A percentile compares a stretch with the other conserved stretches of the same genome.
These are phyloP conservation scores for Actenoides hombroni DNA, from an alignment of 2,113 vertebrate genomes.

Conservation along the genomic window DNA sequence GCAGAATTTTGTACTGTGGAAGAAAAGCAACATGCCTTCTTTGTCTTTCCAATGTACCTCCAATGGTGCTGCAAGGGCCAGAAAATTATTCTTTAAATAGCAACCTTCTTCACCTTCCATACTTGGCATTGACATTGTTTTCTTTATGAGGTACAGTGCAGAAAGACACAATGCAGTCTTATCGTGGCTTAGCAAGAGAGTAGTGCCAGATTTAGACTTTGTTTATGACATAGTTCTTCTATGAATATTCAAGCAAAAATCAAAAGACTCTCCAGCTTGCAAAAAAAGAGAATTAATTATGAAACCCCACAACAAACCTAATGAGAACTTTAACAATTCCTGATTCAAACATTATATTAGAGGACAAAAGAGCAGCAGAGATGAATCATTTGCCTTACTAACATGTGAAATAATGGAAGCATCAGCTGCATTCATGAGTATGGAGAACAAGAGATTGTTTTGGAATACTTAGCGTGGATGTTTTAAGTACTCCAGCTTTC, in stretches of 20 bases:
- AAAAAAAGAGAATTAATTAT: slow-evolving; percentile 60
- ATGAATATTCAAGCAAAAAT: slow-evolving; percentile 69
- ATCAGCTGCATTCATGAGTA: background rate
- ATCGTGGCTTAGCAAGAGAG: background rate
- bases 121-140: slow-evolving; percentile 55
- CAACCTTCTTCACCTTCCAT: slow-evolving; percentile 34
- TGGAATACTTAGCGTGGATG: background rate
- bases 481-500: background rate
- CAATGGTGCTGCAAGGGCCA: background rate
- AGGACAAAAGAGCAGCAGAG: slow-evolving; percentile 29
- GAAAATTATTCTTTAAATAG: slow-evolving; percentile 49
- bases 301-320: slow-evolving; percentile 60
- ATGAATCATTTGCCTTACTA: slow-evolving; percentile 23
- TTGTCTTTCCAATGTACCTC: slow-evolving; percentile 1
- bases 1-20: background rate
- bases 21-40: background rate
- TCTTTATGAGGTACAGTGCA: slow-evolving; percentile 36
- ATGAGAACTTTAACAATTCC: slow-evolving; percentile 53
- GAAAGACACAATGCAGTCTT: slow-evolving; percentile 49
- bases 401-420: background rate
- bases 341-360: slow-evolving; percentile 46
- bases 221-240: slow-evolving; percentile 61
- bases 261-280: slow-evolving; percentile 51
- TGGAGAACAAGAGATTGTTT: background rate
- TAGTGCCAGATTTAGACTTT: slow-evolving; percentile 63